Evolutionary conservation across 2,113 vertebrate species (phyloP), one percentile per base, ranked within the genome.

Genomic region (Lethenteron reissneri): DNA sequence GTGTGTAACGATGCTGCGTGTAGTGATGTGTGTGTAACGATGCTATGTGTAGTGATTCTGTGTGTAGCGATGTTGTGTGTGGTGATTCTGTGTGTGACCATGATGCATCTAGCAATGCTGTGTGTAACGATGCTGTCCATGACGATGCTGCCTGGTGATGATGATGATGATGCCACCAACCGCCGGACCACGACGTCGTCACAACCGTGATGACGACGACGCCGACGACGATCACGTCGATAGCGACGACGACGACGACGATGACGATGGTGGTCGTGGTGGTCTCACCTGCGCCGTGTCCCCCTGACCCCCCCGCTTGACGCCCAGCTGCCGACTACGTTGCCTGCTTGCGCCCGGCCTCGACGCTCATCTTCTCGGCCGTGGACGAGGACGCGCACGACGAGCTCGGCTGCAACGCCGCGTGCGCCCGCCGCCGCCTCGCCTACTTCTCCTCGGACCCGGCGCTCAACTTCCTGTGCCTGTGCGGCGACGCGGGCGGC

Each of bases 321-420:
- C 41, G 41, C 41, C 11, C 76, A 99, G 92, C 83, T 78, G 83
- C 83, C 70, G 84, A 84, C 12, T 88, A 88, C 14, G 78, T 90
- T 1, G 85, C 83, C 1, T 99, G 94, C 77, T 81, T 89, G 57
- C 79, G 80, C 0, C 72, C 70, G 1, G 83, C 81, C 1, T 76
- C 84, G 56, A 73, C 86, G 25, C 81, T 85, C 13, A 83, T 84
- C 76, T 95, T 95, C 79, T 83, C 82, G 0, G 81, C 81, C 3
- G 79, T 77, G 41, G 82, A 78, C 1, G 74, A 79, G 0, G 83
- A 82, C 58, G 86, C 85, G 58, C 83, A 85, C 80, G 82, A 80
- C 0, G 76, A 83, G 0, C 81, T 87, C 72, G 77, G 82, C 74
- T 99, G 92, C 70, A 80, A 87, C 15, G 85, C 87, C 8, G 77